A percentile compares a stretch with the other conserved stretches of the same genome.
These are phyloP conservation scores for Hoplodrina blanda DNA, from an alignment of 2,888 invertebrate species.

Conservation along the genomic window DNA sequence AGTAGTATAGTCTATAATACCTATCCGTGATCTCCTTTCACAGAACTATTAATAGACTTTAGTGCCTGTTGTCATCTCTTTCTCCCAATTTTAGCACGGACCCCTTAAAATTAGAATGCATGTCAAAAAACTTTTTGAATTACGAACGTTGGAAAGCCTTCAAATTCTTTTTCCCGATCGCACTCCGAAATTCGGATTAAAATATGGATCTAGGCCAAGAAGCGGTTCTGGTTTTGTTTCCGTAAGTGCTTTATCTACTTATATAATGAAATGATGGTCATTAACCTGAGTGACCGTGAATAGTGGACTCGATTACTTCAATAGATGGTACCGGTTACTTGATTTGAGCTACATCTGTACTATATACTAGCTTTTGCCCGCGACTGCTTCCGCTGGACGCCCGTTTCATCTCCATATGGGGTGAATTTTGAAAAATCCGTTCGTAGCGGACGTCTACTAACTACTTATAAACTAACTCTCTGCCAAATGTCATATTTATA, in stretches of 20 bases:
- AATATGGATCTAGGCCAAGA: constrained; percentile 24
- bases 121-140: not conserved
- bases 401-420: no score
- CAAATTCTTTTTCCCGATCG: not conserved
- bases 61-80: no score
- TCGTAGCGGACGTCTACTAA: no score
- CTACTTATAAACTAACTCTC: no score
- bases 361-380: no score
- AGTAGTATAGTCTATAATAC: no score
- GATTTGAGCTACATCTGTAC: no score
- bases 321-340: not conserved
- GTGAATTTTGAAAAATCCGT: no score
- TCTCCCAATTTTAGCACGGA: not conserved
- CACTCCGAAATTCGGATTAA: not conserved
- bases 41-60: no score
- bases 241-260: not conserved
- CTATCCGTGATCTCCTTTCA: no score
- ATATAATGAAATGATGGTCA: constrained; percentile 9
- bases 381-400: no score
- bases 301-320: not conserved
- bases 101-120: not conserved
- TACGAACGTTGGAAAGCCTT: not conserved
- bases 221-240: not conserved
- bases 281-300: constrained; percentile 14
- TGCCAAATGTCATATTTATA: no score